These are phyloP conservation scores for Andrena flavipes DNA, from an alignment of 2,888 invertebrate species.

Conservation along the genomic window DNA sequence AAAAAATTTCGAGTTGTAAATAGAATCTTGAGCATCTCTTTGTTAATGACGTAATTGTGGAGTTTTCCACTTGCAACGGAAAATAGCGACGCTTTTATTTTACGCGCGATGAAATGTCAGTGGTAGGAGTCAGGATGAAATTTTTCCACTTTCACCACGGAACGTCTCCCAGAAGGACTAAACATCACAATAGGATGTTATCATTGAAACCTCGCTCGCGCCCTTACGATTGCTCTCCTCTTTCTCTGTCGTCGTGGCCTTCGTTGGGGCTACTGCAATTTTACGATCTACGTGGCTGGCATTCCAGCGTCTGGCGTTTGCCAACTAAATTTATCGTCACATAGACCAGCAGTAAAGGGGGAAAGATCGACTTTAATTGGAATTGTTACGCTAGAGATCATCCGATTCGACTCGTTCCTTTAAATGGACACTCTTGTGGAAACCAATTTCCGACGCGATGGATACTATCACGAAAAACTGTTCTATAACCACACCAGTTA, in stretches of 20 bases:
- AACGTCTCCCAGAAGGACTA: slow-evolving; percentile 14
- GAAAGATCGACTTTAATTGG: slow-evolving; percentile 34
- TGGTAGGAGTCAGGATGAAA: not conserved
- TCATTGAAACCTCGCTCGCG: slow-evolving; percentile 35
- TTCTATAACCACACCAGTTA: not conserved
- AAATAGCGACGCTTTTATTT: not conserved
- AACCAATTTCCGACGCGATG: too few relatives aligned
- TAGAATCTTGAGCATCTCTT: too few relatives aligned
- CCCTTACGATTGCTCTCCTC: slow-evolving; percentile 10
- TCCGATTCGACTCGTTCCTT: slow-evolving; percentile 5
- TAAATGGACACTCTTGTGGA: not conserved
- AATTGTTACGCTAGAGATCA: slow-evolving; percentile 17
- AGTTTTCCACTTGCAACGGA: not conserved
- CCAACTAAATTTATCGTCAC: slow-evolving; percentile 43
- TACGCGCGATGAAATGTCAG: not conserved
- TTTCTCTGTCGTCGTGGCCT: slow-evolving; percentile 17
- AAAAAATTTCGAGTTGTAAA: too few relatives aligned
- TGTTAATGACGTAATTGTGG: not conserved
- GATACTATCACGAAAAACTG: not conserved
- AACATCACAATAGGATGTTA: slow-evolving; percentile 21
- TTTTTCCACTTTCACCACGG: slow-evolving; percentile 6
- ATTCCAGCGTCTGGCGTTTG: slow-evolving; percentile 17
- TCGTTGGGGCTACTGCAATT: slow-evolving; percentile 15
- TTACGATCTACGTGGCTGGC: slow-evolving; percentile 48
- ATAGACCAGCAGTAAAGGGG: slow-evolving; percentile 5